Conservation (phyloP, 1,140 invertebrate species). For the Drosophila saltans region DNA sequence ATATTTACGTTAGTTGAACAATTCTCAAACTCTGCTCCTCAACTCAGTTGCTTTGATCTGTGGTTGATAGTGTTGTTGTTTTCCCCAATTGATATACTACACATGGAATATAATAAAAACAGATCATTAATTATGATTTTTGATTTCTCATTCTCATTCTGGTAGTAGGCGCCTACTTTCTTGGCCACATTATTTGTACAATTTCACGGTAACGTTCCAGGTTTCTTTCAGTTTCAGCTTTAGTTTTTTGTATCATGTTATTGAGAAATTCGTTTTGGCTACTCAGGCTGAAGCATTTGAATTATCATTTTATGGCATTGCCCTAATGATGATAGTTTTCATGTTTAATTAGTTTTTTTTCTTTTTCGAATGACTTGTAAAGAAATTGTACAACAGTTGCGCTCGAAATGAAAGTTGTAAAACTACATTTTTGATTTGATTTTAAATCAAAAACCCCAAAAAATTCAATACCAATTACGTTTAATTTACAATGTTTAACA, state of each 20-base stretch:
- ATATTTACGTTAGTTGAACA: conserved; percentile 19
- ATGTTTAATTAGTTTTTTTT: conserved; percentile 57
- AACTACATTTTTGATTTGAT: neutral
- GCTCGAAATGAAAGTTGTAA: neutral
- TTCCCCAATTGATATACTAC: conserved; percentile 62
- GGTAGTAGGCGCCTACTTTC: conserved; percentile 66
- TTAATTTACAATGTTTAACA: conserved; percentile 1
- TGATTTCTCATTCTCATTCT: conserved; percentile 40
- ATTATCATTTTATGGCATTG: conserved; percentile 70
- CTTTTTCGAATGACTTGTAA: conserved; percentile 50
- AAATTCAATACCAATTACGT: neutral
- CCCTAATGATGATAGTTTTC: conserved; percentile 64
- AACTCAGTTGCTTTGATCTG: conserved; percentile 39
- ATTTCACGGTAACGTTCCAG: conserved; percentile 68
- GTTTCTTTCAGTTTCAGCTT: conserved; percentile 20
- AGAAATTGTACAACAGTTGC: conserved; percentile 6
- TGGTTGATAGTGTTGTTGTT: neutral
- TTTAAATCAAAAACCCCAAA: neutral
- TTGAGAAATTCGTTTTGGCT: conserved; percentile 56
- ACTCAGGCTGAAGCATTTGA: conserved; percentile 64
- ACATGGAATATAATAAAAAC: neutral
- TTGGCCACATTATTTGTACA: conserved; percentile 74
- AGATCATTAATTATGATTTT: conserved; percentile 71
- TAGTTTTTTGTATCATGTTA: conserved; percentile 41
- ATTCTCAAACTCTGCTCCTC: conserved; percentile 15